Percentiles rank a stretch among this genome's conserved stretches.
phyloP scores from a whole-genome alignment of 2,888 invertebrate species.

The Agonopterix subpropinquella region DNA sequence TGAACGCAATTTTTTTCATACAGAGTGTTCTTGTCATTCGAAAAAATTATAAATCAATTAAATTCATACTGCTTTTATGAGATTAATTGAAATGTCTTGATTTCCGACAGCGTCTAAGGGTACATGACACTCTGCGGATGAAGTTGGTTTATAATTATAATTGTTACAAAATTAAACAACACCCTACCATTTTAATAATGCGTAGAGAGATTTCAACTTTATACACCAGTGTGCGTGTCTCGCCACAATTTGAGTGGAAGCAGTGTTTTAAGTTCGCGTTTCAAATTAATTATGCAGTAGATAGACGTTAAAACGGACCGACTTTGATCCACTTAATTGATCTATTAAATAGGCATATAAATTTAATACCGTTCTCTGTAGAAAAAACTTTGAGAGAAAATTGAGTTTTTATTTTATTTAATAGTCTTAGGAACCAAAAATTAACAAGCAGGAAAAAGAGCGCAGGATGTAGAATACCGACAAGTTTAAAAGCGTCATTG shows the following conservation, averaged over 20 bases:
- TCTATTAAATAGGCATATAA: background rate
- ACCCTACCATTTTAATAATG: conserved; percentile 14
- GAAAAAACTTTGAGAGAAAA: too few relatives aligned
- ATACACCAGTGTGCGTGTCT: conserved; percentile 25
- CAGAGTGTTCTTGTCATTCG: too few relatives aligned
- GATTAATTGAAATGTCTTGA: too few relatives aligned
- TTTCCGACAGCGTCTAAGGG: too few relatives aligned
- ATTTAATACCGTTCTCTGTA: background rate
- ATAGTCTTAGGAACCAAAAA: background rate
- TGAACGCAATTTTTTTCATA: background rate
- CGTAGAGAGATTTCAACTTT: conserved; percentile 25
- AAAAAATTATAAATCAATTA: too few relatives aligned
- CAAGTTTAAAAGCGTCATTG: too few relatives aligned
- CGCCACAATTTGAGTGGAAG: conserved; percentile 24
- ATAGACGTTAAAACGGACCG: background rate
- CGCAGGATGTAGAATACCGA: too few relatives aligned
- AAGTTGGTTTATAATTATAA: too few relatives aligned
- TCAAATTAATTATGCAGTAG: conserved; percentile 7
- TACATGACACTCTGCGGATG: too few relatives aligned
- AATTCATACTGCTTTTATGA: too few relatives aligned
- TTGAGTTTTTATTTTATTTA: background rate
- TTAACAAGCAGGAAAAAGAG: too few relatives aligned
- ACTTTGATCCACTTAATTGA: conserved; percentile 1
- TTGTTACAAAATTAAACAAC: too few relatives aligned
- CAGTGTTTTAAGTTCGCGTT: conserved; percentile 12